Base-by-base conservation (phyloP, 2,113 vertebrate genomes). In the Cardinalis cardinalis region DNA sequence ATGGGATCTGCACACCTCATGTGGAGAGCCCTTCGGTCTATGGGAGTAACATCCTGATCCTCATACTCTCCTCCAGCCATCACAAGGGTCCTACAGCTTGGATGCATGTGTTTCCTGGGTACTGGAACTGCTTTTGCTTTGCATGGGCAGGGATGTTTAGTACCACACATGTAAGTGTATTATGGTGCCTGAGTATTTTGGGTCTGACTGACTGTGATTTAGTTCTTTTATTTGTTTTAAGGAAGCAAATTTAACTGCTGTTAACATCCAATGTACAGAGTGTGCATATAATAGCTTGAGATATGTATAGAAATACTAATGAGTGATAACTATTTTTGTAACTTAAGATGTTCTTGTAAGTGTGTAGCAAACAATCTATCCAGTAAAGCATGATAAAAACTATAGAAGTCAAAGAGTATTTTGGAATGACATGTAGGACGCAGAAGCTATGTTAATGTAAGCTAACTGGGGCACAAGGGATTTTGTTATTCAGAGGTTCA, bases 241-340 rank as follows among this genome's bases (percentile, higher is more conserved):
- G n/a, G 68, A 94, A 79, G 73, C 73, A 90, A 87, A 93, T 83
- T 23, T 96, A 96, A 94, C 92, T 91, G 70, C 91, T 96, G 65
- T 92, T 95, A 82, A 85, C 95, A 40, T 85, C 89, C 65, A 66
- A 52, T 96, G 76, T 93, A 95, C 87, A 91, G 94, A 96, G 90
- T 73, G 72, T 87, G 77, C 95, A 91, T 93, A 94, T 68, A 89
- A 92, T 86, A 94, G 82, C 89, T 88, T 93, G 89, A 83, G 31
- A 91, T 83, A 92, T 93, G 84, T 95, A 93, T 96, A 96, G 92
- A 96, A 94, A 96, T 95, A 88, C 83, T 94, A 95, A 96, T 64
- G 90, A 91, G 95, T 96, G 79, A 94, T 86, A 90, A 94, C 93
- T 97, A 96, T 97, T 97, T 97, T 97, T 97, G 95, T 95, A 97